A percentile compares a stretch with the other conserved stretches of the same genome.
These are phyloP conservation scores for Aphaenogaster rudis DNA, from an alignment of 1,140 invertebrate species.

Conservation along the genomic window DNA sequence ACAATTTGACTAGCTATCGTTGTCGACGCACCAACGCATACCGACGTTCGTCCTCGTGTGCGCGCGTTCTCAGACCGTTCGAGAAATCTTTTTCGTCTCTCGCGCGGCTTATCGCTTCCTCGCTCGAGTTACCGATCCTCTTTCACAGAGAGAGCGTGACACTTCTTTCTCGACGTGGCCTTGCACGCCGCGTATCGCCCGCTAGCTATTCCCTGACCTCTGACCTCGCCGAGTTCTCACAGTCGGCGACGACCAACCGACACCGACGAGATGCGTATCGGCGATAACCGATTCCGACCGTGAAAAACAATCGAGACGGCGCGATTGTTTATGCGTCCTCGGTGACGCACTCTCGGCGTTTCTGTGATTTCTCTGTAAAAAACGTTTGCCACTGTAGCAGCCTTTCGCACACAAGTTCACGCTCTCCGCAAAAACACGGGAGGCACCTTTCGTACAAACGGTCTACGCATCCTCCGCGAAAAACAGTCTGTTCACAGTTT, in stretches of 20 bases:
- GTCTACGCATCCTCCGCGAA: neutral
- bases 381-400: neutral
- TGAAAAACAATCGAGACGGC: constrained; percentile 59
- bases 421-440: neutral
- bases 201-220: constrained; percentile 64
- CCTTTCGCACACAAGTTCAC: neutral
- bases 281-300: constrained; percentile 44
- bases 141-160: constrained; percentile 16
- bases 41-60: constrained; percentile 17
- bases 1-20: constrained; percentile 73
- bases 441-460: neutral
- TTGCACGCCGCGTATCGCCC: constrained; percentile 63
- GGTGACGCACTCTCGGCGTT: neutral
- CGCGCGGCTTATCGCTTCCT: neutral
- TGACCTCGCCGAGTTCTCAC: constrained; percentile 39
- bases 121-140: constrained; percentile 36
- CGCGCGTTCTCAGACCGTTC: constrained; percentile 18
- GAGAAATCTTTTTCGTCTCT: constrained; percentile 1
- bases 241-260: neutral
- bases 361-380: neutral
- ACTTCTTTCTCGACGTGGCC: constrained; percentile 60
- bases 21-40: constrained; percentile 11
- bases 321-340: neutral
- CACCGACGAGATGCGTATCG: constrained; percentile 59
- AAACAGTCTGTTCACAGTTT: neutral